Percentiles rank a stretch among this genome's conserved stretches.
phyloP scores from a whole-genome alignment of 2,888 invertebrate genomes.

The Cyrtodaria siliqua region DNA sequence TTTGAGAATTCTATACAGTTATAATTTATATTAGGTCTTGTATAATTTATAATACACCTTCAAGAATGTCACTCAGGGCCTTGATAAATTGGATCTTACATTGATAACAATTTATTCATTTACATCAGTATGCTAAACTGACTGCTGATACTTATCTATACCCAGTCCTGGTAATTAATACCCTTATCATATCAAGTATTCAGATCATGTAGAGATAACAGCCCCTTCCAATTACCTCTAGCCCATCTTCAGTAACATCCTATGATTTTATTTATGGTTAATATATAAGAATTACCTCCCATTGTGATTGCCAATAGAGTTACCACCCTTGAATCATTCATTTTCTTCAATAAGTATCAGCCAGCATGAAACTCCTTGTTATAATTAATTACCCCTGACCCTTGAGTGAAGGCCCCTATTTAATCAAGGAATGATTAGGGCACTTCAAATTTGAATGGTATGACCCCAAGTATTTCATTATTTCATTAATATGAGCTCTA shows the following conservation, averaged over 20 bases:
- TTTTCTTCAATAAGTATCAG: constrained; percentile 38
- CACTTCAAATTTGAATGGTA: constrained; percentile 36
- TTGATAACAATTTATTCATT: too few species aligned
- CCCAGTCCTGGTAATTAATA: too few species aligned
- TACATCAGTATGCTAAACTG: too few species aligned
- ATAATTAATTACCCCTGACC: constrained; percentile 51
- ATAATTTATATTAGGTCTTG: too few species aligned
- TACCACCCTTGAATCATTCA: constrained; percentile 11
- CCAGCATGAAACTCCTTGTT: constrained; percentile 24
- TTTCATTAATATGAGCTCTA: constrained; percentile 48
- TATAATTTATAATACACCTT: too few species aligned
- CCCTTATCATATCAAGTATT: too few species aligned
- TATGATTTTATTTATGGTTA: neutral
- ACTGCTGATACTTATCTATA: too few species aligned
- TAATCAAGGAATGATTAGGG: constrained; percentile 54
- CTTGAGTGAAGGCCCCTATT: constrained; percentile 17
- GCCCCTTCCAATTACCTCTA: constrained; percentile 18
- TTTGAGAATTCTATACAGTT: too few species aligned
- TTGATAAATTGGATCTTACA: too few species aligned
- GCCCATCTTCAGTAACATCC: constrained; percentile 16
- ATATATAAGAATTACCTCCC: too few species aligned
- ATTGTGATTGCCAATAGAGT: neutral
- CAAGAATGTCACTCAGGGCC: too few species aligned
- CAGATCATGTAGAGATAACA: constrained; percentile 23
- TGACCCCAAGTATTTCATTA: constrained; percentile 46